Conservation (phyloP, 2,113 vertebrate species). For the Passer montanus region DNA sequence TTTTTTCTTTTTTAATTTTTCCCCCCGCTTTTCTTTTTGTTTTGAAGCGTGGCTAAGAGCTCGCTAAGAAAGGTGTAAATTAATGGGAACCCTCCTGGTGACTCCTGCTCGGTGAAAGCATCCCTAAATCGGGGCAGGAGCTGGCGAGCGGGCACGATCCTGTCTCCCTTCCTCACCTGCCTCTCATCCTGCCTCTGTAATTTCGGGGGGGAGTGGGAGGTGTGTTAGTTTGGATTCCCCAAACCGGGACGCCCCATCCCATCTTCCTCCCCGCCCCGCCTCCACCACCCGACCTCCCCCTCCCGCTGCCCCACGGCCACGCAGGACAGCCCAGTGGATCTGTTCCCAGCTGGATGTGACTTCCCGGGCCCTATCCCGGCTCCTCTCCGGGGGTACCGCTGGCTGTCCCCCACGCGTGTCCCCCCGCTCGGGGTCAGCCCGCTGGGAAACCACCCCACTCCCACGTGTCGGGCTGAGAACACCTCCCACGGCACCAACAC, state of each 20-base stretch:
- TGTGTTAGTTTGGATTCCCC: neutral
- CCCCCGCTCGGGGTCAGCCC: too few relatives aligned
- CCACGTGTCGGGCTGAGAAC: neutral
- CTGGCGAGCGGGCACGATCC: neutral
- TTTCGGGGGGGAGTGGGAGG: accelerated
- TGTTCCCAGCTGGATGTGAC: neutral
- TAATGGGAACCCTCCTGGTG: neutral
- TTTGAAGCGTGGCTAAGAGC: neutral
- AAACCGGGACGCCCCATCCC: neutral
- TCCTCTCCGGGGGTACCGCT: neutral
- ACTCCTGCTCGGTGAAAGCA: neutral
- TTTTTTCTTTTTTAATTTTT: accelerated
- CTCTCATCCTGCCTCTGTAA: neutral
- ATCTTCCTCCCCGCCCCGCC: neutral
- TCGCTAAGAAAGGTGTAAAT: neutral
- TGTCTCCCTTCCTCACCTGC: neutral
- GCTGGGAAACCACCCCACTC: neutral
- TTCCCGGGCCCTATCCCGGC: neutral
- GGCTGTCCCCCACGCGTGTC: neutral
- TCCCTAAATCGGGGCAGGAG: neutral
- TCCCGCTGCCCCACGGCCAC: neutral
- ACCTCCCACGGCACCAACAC: neutral
- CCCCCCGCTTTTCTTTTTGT: neutral
- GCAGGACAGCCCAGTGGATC: neutral
- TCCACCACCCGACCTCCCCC: neutral